Conservation (phyloP, 2,797 vertebrate species). For the Orientallactaga sibirica region DNA sequence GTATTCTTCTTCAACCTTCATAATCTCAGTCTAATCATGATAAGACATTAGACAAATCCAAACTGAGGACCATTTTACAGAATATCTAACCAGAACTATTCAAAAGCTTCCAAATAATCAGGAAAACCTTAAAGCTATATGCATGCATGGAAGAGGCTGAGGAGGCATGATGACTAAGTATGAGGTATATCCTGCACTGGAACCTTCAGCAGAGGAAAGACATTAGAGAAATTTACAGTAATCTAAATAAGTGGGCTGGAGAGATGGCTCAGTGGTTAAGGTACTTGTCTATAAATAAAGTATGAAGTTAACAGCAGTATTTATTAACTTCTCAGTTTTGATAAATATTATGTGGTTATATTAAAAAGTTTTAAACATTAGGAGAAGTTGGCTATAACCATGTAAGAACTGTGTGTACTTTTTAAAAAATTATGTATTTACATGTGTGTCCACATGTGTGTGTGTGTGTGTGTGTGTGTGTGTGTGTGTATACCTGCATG, state of each 20-base stretch:
- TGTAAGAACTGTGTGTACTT: conserved; percentile 1
- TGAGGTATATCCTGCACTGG: not conserved
- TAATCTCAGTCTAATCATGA: conserved; percentile 42
- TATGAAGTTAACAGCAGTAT: not conserved
- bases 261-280: too few relatives aligned
- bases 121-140: conserved; percentile 1
- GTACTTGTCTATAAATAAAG: too few relatives aligned
- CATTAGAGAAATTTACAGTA: not conserved
- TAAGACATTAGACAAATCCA: not conserved
- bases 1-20: not conserved
- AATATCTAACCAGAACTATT: not conserved
- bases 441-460: too few relatives aligned
- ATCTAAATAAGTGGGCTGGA: not conserved
- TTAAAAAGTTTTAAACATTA: conserved; percentile 38
- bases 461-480: too few relatives aligned
- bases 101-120: conserved; percentile 45
- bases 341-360: not conserved
- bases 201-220: not conserved
- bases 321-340: not conserved
- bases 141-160: conserved; percentile 11
- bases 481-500: too few relatives aligned
- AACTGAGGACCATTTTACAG: conserved; percentile 32
- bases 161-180: not conserved
- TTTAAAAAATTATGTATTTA: too few relatives aligned
- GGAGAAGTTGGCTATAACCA: not conserved